A percentile compares a stretch with the other conserved stretches of the same genome.
phyloP scores from a whole-genome alignment of 2,113 vertebrate species.

The Pseudopipra pipra region DNA sequence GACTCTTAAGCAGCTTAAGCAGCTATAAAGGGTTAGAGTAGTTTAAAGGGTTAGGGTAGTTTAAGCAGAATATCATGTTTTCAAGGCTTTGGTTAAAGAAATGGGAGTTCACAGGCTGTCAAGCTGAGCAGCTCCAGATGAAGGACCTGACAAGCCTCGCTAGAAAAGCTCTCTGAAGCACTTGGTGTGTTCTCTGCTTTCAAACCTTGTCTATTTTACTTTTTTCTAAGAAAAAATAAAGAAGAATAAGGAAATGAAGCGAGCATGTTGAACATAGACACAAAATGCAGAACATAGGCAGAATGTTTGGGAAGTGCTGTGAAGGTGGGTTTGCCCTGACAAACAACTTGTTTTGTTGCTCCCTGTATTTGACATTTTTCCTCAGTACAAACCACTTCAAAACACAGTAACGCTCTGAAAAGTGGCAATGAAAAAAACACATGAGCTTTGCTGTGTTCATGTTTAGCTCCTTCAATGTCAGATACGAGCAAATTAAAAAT shows the following conservation, averaged over 20 bases:
- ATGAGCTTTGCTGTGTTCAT: background rate
- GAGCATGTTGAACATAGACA: background rate
- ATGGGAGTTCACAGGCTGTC: conserved; percentile 6
- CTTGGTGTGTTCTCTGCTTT: background rate
- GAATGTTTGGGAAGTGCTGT: background rate
- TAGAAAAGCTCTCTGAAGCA: background rate
- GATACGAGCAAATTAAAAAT: background rate
- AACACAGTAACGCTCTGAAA: background rate
- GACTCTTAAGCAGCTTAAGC: conserved; percentile 41
- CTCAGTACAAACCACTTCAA: conserved; percentile 1
- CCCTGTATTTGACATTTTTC: background rate
- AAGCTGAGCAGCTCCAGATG: background rate
- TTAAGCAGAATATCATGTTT: conserved; percentile 22
- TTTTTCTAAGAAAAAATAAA: background rate
- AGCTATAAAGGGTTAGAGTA: background rate
- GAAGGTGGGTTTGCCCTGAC: conserved; percentile 19
- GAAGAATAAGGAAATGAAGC: background rate
- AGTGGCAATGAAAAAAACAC: background rate
- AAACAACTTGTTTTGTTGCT: background rate
- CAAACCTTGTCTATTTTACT: background rate
- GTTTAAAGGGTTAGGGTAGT: conserved; percentile 17
- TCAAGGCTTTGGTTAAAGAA: background rate
- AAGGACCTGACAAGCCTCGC: background rate
- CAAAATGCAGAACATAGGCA: background rate
- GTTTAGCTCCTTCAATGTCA: background rate